phyloP scores from a whole-genome alignment of 2,888 invertebrate species.

The Brenthis ino region DNA sequence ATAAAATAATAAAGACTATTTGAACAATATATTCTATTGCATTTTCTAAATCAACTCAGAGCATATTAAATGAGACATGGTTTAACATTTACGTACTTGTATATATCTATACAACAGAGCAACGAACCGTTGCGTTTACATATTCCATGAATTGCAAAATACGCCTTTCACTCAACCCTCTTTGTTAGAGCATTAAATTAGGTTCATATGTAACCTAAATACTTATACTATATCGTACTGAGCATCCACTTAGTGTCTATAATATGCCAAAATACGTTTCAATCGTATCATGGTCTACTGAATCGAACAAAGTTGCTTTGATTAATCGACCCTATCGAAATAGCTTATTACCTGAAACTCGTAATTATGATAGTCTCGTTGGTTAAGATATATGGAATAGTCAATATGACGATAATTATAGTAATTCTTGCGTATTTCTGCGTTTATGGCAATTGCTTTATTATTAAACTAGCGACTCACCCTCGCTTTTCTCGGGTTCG shows the following conservation, averaged over 20 bases:
- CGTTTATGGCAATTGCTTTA: no score
- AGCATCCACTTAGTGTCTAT: constrained; percentile 16
- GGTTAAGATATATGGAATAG: neutral
- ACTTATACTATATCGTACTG: neutral
- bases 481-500: no score
- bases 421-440: neutral
- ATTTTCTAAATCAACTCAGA: constrained; percentile 13
- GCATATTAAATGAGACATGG: constrained; percentile 8
- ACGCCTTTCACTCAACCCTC: constrained; percentile 22
- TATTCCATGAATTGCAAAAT: constrained; percentile 23
- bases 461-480: no score
- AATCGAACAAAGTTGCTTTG: constrained; percentile 46
- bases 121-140: constrained; percentile 23
- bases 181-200: constrained; percentile 23
- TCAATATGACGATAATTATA: neutral
- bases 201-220: constrained; percentile 17
- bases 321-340: constrained; percentile 49
- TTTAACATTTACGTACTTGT: constrained; percentile 9
- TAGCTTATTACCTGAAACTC: constrained; percentile 17
- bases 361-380: constrained; percentile 8
- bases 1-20: neutral
- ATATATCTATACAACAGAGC: constrained; percentile 9
- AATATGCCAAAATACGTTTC: constrained; percentile 17
- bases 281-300: constrained; percentile 30
- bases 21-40: neutral